Conservation (phyloP, 2,797 vertebrate genomes). For the Oceanodroma leucorhoa region DNA sequence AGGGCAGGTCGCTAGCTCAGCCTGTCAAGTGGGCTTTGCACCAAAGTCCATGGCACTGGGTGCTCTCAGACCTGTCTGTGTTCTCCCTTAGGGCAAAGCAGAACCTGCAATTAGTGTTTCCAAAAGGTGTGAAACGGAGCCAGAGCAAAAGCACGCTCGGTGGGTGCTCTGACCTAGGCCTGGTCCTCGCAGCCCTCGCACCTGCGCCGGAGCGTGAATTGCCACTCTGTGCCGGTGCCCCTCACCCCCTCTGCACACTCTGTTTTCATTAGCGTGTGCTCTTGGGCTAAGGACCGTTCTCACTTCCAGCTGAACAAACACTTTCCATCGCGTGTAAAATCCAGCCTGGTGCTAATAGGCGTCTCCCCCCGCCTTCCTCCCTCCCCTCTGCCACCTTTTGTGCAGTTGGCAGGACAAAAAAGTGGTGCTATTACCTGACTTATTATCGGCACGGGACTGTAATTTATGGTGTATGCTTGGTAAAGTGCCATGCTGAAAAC, state of each 20-base stretch:
- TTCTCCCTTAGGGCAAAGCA: not conserved
- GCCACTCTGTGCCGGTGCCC: conserved; percentile 42
- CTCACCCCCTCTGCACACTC: not conserved
- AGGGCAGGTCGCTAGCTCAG: not conserved
- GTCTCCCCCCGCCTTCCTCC: not conserved
- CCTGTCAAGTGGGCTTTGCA: not conserved
- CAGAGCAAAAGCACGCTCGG: not conserved
- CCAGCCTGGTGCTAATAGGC: conserved; percentile 61
- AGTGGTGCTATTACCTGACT: conserved; percentile 53
- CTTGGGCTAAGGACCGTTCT: conserved; percentile 36
- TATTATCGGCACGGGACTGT: conserved; percentile 60
- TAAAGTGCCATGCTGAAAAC: conserved; percentile 57
- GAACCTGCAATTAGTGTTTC: conserved; percentile 20
- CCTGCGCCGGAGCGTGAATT: conserved; percentile 16
- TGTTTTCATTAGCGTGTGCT: conserved; percentile 58
- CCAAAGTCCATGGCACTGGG: not conserved
- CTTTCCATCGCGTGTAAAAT: conserved; percentile 50
- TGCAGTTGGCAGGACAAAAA: conserved; percentile 61
- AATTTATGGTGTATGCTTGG: conserved; percentile 60
- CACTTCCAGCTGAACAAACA: conserved; percentile 70
- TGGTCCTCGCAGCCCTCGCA: not conserved
- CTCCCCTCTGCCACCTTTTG: conserved; percentile 52
- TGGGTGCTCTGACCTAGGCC: conserved; percentile 4
- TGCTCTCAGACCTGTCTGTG: not conserved
- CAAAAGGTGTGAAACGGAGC: conserved; percentile 24